phyloP scores from a whole-genome alignment of 2,113 vertebrate species.

The Hyperopisus bebe region DNA sequence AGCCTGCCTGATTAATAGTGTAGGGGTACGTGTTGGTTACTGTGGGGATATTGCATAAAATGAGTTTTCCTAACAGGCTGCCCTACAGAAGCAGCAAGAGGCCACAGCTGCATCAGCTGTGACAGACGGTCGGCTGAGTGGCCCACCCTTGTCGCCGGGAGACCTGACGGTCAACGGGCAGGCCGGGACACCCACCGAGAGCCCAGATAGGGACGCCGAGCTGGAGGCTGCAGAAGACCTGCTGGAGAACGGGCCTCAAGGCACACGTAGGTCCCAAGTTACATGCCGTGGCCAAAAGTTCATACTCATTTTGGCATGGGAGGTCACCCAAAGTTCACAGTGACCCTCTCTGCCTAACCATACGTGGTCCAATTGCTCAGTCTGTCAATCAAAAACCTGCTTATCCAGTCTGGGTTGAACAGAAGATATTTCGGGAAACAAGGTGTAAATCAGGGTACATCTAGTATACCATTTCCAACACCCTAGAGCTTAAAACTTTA shows the following conservation, averaged over 20 bases:
- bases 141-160: conserved; percentile 50
- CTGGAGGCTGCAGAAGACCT: conserved; percentile 79
- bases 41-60: neutral
- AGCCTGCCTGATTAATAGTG: neutral
- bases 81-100: conserved; percentile 86
- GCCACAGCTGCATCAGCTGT: conserved; percentile 54
- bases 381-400: neutral
- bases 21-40: neutral
- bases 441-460: neutral
- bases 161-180: conserved; percentile 83
- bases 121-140: conserved; percentile 59
- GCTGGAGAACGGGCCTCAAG: conserved; percentile 88
- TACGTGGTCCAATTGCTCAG: neutral
- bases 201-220: conserved; percentile 73
- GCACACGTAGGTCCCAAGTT: conserved; percentile 35
- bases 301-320: neutral
- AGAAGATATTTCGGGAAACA: neutral
- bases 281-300: neutral
- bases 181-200: conserved; percentile 67
- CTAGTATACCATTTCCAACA: neutral
- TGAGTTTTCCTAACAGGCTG: conserved; percentile 61
- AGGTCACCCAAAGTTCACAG: neutral
- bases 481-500: neutral
- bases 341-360: neutral
- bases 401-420: neutral